A percentile compares a stretch with the other conserved stretches of the same genome.
Evolutionary conservation across 2,888 invertebrate genomes (phyloP).

Genomic region (Trichopria drosophilae): DNA sequence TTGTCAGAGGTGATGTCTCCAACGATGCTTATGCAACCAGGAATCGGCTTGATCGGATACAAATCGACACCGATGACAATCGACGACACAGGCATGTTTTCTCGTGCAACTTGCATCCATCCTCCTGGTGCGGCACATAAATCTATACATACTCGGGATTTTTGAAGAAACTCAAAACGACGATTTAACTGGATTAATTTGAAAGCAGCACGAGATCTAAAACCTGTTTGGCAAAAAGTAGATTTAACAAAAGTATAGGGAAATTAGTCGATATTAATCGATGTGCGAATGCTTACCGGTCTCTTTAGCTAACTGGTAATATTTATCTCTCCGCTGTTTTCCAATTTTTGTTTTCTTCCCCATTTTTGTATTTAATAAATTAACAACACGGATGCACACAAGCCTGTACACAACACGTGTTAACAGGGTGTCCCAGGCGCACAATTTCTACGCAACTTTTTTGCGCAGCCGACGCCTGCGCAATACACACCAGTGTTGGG

Average conservation of each 20-base stretch:
- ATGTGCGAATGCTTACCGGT: conserved; percentile 85
- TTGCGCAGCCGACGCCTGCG: too few species aligned
- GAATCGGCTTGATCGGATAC: conserved; percentile 88
- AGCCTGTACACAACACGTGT: too few species aligned
- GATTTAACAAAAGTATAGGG: conserved; percentile 9
- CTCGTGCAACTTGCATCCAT: conserved; percentile 98
- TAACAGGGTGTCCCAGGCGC: too few species aligned
- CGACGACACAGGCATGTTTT: conserved; percentile 96
- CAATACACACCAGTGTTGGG: too few species aligned
- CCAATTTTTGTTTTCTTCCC: conserved; percentile 95
- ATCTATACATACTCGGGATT: conserved; percentile 94
- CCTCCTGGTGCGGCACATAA: conserved; percentile 99
- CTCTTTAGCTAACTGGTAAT: conserved; percentile 97
- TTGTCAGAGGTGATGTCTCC: conserved; percentile 98
- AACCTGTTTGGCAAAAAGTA: conserved; percentile 63
- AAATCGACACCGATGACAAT: conserved; percentile 95
- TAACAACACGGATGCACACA: too few species aligned
- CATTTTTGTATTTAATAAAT: conserved; percentile 74
- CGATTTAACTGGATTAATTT: conserved; percentile 97
- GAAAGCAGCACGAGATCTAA: conserved; percentile 97
- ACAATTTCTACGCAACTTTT: too few species aligned
- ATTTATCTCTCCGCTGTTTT: conserved; percentile 98
- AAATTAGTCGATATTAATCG: background rate
- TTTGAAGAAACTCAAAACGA: conserved; percentile 95
- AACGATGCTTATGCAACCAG: conserved; percentile 84